Conservation (phyloP, 1,140 invertebrate genomes). For the Monomorium pharaonis region DNA sequence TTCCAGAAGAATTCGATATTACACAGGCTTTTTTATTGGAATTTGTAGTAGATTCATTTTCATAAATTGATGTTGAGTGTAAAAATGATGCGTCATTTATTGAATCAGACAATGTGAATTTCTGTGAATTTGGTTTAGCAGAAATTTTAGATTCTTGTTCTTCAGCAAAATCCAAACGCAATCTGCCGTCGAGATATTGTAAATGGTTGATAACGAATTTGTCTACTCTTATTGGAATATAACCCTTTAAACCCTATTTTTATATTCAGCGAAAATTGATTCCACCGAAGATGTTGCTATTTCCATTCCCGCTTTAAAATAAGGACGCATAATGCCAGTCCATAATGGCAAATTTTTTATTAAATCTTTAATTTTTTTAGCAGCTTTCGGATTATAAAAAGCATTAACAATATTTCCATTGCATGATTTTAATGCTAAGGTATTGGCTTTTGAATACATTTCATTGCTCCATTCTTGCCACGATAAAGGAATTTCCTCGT, state of each 20-base stretch:
- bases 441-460: neutral
- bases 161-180: neutral
- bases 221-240: conserved; percentile 9
- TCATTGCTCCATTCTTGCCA: neutral
- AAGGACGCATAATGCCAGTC: neutral
- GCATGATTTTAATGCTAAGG: neutral
- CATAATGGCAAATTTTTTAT: neutral
- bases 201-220: conserved; percentile 7
- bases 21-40: too few species aligned
- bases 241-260: neutral
- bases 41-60: too few species aligned
- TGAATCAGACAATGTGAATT: too few species aligned
- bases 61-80: too few species aligned
- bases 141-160: too few species aligned
- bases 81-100: too few species aligned
- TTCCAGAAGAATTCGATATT: too few species aligned
- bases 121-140: neutral
- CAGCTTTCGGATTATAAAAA: neutral
- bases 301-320: neutral
- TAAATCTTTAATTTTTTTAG: neutral
- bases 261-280: conserved; percentile 18
- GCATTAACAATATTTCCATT: neutral
- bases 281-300: neutral
- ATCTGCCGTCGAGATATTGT: neutral
- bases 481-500: neutral